These are phyloP conservation scores for Pseudoatta argentina DNA, from an alignment of 1,140 invertebrate species.

Conservation along the genomic window DNA sequence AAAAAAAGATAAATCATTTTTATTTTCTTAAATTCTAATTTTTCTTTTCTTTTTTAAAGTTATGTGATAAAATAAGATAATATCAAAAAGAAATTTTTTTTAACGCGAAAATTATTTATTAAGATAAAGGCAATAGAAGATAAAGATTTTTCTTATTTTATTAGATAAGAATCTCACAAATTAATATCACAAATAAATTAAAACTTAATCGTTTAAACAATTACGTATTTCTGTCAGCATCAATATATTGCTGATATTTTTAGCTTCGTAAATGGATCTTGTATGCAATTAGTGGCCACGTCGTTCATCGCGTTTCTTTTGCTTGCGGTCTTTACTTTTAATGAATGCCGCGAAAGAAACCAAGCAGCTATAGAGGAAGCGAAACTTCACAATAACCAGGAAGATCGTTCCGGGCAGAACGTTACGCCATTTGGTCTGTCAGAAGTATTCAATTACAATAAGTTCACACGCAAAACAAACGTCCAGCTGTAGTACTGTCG, in stretches of 20 bases:
- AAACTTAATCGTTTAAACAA: constrained; percentile 1
- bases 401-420: constrained; percentile 49
- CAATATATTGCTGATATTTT: constrained; percentile 10
- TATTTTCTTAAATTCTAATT: neutral
- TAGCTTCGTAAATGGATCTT: constrained; percentile 27
- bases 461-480: constrained; percentile 59
- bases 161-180: neutral
- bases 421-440: constrained; percentile 52
- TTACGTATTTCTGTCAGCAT: neutral
- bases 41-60: neutral
- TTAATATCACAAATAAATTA: neutral
- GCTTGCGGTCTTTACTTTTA: constrained; percentile 14
- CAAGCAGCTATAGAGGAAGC: neutral
- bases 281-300: constrained; percentile 26
- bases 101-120: neutral
- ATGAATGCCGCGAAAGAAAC: constrained; percentile 4
- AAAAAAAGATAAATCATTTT: neutral
- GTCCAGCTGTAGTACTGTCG: constrained; percentile 58
- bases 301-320: neutral
- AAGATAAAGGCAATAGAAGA: neutral
- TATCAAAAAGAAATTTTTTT: neutral
- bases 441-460: constrained; percentile 67
- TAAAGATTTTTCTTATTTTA: neutral
- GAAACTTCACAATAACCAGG: constrained; percentile 23
- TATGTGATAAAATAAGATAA: neutral